Conservation (phyloP, 2,888 invertebrate species). For the Hypselothyrea guttata region DNA sequence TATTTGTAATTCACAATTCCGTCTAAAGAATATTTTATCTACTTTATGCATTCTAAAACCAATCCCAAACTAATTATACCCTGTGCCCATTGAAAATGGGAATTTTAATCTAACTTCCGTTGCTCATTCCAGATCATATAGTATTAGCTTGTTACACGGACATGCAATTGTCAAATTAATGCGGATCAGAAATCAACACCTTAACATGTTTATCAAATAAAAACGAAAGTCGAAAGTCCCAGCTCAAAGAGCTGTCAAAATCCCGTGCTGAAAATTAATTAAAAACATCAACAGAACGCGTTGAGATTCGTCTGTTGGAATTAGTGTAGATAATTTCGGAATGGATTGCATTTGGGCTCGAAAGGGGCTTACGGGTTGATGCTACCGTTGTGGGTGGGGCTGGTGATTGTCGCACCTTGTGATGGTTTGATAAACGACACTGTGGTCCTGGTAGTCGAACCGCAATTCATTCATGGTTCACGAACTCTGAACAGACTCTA, state of each 20-base stretch:
- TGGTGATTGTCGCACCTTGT: conserved; percentile 56
- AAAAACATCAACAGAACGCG: conserved; percentile 75
- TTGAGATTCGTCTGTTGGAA: conserved; percentile 56
- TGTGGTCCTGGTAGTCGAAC: conserved; percentile 33
- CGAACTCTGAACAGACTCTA: conserved; percentile 58
- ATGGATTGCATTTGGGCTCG: conserved; percentile 34
- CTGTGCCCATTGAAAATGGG: too few relatives aligned
- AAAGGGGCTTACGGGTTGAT: not conserved
- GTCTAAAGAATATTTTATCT: too few relatives aligned
- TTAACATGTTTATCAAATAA: conserved; percentile 57
- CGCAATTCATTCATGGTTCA: conserved; percentile 70
- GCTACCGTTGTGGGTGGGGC: conserved; percentile 11
- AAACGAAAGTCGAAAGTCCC: conserved; percentile 17
- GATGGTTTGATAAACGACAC: conserved; percentile 70
- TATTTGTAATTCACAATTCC: too few relatives aligned
- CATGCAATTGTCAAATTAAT: conserved; percentile 72
- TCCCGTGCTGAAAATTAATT: conserved; percentile 62
- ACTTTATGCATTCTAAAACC: too few relatives aligned
- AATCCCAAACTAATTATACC: too few relatives aligned
- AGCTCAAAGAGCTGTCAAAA: conserved; percentile 37
- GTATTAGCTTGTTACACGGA: conserved; percentile 43
- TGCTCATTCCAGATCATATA: too few relatives aligned
- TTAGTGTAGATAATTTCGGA: conserved; percentile 67
- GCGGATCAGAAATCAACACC: conserved; percentile 72
- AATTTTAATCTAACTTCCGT: too few relatives aligned